Percentiles rank a stretch among this genome's conserved stretches.
These are phyloP conservation scores for Ptychochromis oligacanthus DNA, from an alignment of 2,113 vertebrate genomes.

Conservation along the genomic window DNA sequence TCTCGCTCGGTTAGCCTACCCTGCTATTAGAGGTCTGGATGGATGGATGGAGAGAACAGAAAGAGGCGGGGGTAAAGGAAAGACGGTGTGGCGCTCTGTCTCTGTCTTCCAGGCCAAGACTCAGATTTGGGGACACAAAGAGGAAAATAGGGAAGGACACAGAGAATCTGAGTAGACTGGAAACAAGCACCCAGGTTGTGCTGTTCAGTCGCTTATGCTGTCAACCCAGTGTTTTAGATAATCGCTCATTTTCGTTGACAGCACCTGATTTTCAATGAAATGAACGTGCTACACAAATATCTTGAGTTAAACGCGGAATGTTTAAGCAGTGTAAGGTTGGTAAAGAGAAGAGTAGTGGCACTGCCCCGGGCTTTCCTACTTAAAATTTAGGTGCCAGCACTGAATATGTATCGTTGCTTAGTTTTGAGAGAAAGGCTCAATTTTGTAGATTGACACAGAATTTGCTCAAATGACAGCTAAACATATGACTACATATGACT, in stretches of 20 bases:
- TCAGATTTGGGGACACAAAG: slow-evolving; percentile 51
- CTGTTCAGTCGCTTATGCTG: slow-evolving; percentile 19
- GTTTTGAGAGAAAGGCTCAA: not conserved
- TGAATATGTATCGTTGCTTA: not conserved
- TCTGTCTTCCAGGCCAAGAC: slow-evolving; percentile 22
- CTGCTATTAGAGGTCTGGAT: slow-evolving; percentile 79
- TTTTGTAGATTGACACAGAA: not conserved
- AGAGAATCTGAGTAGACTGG: slow-evolving; percentile 26
- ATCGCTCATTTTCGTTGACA: not conserved
- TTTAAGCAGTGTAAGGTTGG: not conserved
- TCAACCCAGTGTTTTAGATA: not conserved
- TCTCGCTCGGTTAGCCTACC: slow-evolving; percentile 69
- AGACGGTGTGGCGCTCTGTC: slow-evolving; percentile 18
- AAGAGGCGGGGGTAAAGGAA: slow-evolving; percentile 51
- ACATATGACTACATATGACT: not conserved
- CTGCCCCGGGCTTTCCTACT: not conserved
- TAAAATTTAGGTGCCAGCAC: too few species aligned
- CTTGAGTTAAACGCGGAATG: not conserved
- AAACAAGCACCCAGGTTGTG: slow-evolving; percentile 31
- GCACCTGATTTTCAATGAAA: slow-evolving; percentile 9
- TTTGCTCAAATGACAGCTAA: not conserved
- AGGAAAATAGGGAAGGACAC: slow-evolving; percentile 10
- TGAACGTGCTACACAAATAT: slow-evolving; percentile 10
- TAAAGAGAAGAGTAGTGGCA: not conserved
- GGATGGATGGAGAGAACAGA: slow-evolving; percentile 60